phyloP scores from a whole-genome alignment of 1,140 invertebrate species.

The Drosophila murphyi region DNA sequence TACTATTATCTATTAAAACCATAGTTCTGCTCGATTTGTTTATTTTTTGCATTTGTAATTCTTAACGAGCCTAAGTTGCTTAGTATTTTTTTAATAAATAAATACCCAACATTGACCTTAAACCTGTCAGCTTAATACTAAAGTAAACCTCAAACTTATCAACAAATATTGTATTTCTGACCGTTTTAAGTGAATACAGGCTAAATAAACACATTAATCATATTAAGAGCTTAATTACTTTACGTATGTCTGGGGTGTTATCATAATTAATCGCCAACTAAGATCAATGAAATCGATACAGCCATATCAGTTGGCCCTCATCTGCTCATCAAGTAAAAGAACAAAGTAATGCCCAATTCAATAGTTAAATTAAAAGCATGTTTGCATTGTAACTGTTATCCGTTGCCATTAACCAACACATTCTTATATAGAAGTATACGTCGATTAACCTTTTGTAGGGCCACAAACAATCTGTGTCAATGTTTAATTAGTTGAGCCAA shows the following conservation, averaged over 20 bases:
- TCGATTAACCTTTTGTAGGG: not conserved
- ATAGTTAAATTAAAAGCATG: slow-evolving; percentile 42
- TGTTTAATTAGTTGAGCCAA: slow-evolving; percentile 31
- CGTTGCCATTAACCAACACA: slow-evolving; percentile 46
- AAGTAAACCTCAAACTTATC: not conserved
- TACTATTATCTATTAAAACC: too few species aligned
- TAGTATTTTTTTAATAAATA: too few species aligned
- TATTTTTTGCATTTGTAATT: too few species aligned
- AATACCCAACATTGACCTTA: too few species aligned
- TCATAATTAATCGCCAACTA: slow-evolving; percentile 60
- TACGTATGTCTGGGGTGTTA: slow-evolving; percentile 50
- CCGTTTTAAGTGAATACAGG: not conserved
- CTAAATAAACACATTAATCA: slow-evolving; percentile 13
- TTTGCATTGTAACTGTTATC: slow-evolving; percentile 47
- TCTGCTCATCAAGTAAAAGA: slow-evolving; percentile 41
- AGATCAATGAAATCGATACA: slow-evolving; percentile 39
- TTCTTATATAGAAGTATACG: slow-evolving; percentile 10
- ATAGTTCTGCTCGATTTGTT: too few species aligned
- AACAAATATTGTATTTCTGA: slow-evolving; percentile 1
- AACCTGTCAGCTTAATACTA: not conserved
- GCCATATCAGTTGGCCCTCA: slow-evolving; percentile 28
- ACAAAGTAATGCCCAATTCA: slow-evolving; percentile 12
- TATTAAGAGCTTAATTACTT: slow-evolving; percentile 27
- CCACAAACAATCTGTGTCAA: slow-evolving; percentile 34
- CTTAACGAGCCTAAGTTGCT: too few species aligned